Base-by-base conservation (phyloP, 2,113 vertebrate species). In the Murina feae region DNA sequence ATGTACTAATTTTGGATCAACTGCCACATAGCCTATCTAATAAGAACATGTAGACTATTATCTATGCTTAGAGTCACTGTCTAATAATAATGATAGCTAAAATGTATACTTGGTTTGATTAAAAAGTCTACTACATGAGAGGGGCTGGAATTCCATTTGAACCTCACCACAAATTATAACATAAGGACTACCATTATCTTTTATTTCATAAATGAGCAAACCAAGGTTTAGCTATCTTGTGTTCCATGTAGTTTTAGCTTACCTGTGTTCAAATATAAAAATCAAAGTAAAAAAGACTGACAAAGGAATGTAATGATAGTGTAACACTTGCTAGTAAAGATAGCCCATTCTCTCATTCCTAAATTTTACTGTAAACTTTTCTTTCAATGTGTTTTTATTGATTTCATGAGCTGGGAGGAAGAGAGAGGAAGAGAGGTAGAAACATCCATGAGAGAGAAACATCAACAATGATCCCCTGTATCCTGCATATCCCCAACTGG, bases 351-450 rank as follows among this genome's bases (percentile, higher is more conserved):
- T 85, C 28, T 85, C 74, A 87, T 94, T 93, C 14, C 30, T 90
- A 92, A 96, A 92, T 93, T 93, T 79, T 75, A 92, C 60, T 92
- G 25, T 75, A 93, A 95, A 28, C 28, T 30, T 63, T 63, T 63
- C 12, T 28, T 11, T 3, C 30, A 63, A 63, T 30, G 30, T 63
- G 28, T 63, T 63, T 28, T 63, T 63, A 63, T 30, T 63, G 58
- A 63, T 63, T 63, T 63, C 25, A 63, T n/a, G 58, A 63, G 25
- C 5, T n/a, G 28, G 11, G 58, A 63, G 58, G 10, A 63, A 63
- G 58, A 28, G 25, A 63, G 58, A 53, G 53, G 53, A 18, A 53
- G 5, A 53, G 53, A 63, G 58, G 30, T 11, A 63, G 4, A 63
- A 63, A 28, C 25, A 60, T 60, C 23, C 21, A 60, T 25, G 58